Evolutionary conservation across 2,797 vertebrate genomes (phyloP).

Genomic region (Aplochiton taeniatus): DNA sequence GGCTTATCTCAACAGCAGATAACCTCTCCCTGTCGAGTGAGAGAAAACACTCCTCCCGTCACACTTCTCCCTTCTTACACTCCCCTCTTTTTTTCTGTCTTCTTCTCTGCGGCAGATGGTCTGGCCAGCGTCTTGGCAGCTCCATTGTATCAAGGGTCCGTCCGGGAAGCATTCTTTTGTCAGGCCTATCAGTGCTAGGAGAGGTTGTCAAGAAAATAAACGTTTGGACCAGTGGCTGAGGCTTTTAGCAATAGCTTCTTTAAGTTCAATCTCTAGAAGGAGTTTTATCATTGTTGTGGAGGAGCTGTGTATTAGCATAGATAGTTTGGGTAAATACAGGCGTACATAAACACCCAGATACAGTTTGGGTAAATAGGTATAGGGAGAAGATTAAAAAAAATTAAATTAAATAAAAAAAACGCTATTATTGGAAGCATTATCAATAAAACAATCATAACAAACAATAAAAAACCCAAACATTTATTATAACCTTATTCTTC

Average conservation of each 20-base stretch:
- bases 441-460: no score
- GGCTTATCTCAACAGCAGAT: slow-evolving; percentile 46
- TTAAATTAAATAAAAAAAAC: background rate
- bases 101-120: background rate
- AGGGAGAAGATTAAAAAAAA: background rate
- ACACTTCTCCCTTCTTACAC: slow-evolving; percentile 28
- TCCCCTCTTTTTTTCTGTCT: no score
- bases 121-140: slow-evolving; percentile 48
- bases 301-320: no score
- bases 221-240: background rate
- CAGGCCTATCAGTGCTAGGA: background rate
- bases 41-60: slow-evolving; percentile 40
- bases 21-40: slow-evolving; percentile 31
- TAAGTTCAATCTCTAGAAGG: no score
- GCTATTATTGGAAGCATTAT: no score
- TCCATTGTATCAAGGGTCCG: slow-evolving; percentile 22
- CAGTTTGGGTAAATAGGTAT: background rate
- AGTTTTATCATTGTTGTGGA: no score
- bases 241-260: background rate
- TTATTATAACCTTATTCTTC: no score
- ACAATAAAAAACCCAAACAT: no score
- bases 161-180: slow-evolving; percentile 12
- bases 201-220: background rate
- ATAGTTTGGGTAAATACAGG: no score
- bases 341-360: no score